Percentiles rank a stretch among this genome's conserved stretches.
Evolutionary conservation across 2,888 invertebrate genomes (phyloP).

Genomic region (Eupithecia tripunctaria): DNA sequence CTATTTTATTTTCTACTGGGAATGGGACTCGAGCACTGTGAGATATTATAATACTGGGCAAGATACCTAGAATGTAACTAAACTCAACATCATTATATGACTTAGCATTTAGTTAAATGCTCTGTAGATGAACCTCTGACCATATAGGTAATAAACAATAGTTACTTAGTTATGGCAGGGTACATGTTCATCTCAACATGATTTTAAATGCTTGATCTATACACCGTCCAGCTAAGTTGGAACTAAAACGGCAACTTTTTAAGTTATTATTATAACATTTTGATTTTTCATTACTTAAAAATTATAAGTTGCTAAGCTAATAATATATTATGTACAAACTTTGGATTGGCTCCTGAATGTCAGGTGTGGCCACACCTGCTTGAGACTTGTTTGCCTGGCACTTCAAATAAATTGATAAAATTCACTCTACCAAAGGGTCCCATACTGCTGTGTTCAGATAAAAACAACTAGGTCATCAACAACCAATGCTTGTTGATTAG

Average conservation of each 20-base stretch:
- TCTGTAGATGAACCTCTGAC: neutral
- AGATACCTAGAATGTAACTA: neutral
- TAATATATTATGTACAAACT: neutral
- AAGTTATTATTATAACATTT: neutral
- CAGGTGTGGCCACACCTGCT: neutral
- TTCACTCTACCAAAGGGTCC: neutral
- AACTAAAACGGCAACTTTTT: neutral
- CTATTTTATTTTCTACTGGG: neutral
- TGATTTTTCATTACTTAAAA: neutral
- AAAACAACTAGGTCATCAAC: neutral
- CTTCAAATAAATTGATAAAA: conserved; percentile 3
- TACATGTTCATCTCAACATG: neutral
- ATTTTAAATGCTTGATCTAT: neutral
- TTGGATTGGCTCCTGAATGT: neutral
- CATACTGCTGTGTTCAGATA: neutral
- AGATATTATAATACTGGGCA: neutral
- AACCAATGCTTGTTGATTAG: no score
- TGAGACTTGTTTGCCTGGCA: neutral
- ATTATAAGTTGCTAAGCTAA: neutral
- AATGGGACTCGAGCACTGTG: neutral
- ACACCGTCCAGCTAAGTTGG: neutral
- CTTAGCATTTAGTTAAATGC: neutral
- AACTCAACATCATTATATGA: neutral
- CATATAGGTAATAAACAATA: neutral
- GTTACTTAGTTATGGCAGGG: neutral